A percentile compares a stretch with the other conserved stretches of the same genome.
These are phyloP conservation scores for Danio aesculapii DNA, from an alignment of 2,797 vertebrate genomes.

Conservation along the genomic window DNA sequence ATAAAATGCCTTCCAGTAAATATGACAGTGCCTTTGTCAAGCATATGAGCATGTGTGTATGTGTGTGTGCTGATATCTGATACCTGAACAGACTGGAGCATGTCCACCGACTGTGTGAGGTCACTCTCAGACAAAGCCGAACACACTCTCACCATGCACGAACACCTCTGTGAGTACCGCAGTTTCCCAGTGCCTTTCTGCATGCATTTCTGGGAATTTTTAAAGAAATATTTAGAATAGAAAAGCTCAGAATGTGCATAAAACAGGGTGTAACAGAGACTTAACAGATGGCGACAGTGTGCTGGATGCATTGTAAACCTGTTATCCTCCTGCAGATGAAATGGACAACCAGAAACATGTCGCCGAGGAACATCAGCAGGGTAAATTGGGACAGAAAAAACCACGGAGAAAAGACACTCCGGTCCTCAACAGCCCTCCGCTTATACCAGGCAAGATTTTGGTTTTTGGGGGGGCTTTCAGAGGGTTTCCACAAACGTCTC, in stretches of 20 bases:
- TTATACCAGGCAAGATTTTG: conserved; percentile 80
- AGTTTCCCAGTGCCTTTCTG: not conserved
- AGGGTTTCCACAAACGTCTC: not conserved
- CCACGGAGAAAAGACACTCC: conserved; percentile 91
- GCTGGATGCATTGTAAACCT: conserved; percentile 6
- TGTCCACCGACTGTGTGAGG: conserved; percentile 83
- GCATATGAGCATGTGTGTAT: conserved; percentile 7
- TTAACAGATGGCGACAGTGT: conserved; percentile 2
- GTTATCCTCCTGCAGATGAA: conserved; percentile 35
- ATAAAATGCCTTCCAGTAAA: conserved; percentile 29
- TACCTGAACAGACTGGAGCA: conserved; percentile 67
- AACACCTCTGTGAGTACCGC: conserved; percentile 70
- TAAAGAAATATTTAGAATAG: not conserved
- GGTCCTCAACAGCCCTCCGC: conserved; percentile 80
- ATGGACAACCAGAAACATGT: conserved; percentile 61
- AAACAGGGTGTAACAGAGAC: not conserved
- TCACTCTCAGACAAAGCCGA: conserved; percentile 78
- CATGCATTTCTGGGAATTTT: conserved; percentile 4
- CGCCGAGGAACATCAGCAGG: conserved; percentile 65
- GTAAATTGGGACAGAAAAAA: conserved; percentile 84
- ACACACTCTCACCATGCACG: conserved; percentile 77
- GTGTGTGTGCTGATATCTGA: conserved; percentile 61
- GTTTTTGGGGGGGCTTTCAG: not conserved
- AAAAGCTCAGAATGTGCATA: not conserved
- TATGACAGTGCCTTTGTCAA: conserved; percentile 35